Percentiles rank a stretch among this genome's conserved stretches.
Evolutionary conservation across 1,140 invertebrate genomes (phyloP).

Genomic region (Ylistrum balloti): DNA sequence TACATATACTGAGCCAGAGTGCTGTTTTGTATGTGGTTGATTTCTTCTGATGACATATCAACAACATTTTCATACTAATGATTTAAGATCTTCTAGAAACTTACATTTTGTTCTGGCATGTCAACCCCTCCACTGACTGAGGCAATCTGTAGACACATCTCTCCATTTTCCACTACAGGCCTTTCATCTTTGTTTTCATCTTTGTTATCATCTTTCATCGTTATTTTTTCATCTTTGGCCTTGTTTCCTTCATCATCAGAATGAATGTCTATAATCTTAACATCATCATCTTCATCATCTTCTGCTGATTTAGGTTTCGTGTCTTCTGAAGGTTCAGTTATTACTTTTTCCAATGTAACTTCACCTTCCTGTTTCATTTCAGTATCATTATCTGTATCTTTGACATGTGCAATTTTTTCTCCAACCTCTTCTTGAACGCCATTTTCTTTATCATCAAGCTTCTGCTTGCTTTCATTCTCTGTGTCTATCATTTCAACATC

Average conservation of each 20-base stretch:
- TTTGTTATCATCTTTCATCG: constrained; percentile 41
- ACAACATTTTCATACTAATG: constrained; percentile 47
- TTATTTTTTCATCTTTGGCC: neutral
- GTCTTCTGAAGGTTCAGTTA: constrained; percentile 26
- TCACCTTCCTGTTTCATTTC: neutral
- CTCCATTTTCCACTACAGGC: neutral
- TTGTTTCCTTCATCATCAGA: constrained; percentile 41
- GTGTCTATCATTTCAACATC: constrained; percentile 46
- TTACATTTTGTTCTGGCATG: constrained; percentile 53
- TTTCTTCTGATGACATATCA: no score
- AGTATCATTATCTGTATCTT: neutral
- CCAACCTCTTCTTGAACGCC: neutral
- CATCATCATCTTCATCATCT: neutral
- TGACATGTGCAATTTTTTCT: neutral
- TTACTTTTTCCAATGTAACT: neutral
- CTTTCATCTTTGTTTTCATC: constrained; percentile 13
- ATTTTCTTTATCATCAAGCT: constrained; percentile 34
- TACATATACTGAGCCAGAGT: no score
- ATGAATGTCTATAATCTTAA: neutral
- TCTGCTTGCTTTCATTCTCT: neutral
- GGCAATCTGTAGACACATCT: constrained; percentile 68
- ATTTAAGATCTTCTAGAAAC: neutral
- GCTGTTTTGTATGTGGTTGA: no score
- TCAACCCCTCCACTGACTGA: constrained; percentile 67
- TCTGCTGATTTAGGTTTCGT: neutral